Evolutionary conservation across 2,113 vertebrate genomes (phyloP).

Genomic region (Gambusia holbrooki): DNA sequence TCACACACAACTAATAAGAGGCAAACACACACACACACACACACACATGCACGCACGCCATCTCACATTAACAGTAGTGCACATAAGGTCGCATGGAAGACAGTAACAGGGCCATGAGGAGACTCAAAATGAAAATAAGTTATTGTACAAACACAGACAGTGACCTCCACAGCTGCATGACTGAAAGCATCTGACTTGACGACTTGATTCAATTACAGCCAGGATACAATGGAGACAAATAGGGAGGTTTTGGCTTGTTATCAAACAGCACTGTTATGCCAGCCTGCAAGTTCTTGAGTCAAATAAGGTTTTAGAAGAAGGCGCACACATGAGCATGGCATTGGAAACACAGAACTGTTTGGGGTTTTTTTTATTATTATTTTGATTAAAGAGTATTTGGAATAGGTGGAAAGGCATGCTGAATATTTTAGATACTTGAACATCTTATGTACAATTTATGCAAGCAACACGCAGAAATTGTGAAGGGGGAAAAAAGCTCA

Average conservation of each 20-base stretch:
- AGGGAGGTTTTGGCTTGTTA: slow-evolving; percentile 17
- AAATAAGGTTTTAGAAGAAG: not conserved
- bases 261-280: slow-evolving; percentile 24
- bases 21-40: not conserved
- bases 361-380: too few relatives aligned
- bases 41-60: slow-evolving; percentile 17
- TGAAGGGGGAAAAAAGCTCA: not conserved
- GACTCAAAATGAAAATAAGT: slow-evolving; percentile 36
- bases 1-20: slow-evolving; percentile 67
- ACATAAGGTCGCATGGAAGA: slow-evolving; percentile 9
- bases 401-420: not conserved
- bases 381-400: not conserved
- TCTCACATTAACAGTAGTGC: not conserved
- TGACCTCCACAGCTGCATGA: slow-evolving; percentile 38
- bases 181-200: slow-evolving; percentile 54
- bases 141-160: slow-evolving; percentile 32
- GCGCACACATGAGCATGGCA: not conserved
- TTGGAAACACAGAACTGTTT: not conserved
- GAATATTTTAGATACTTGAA: not conserved
- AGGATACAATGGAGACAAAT: slow-evolving; percentile 48
- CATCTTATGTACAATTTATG: not conserved
- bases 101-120: slow-evolving; percentile 12
- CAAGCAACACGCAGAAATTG: not conserved
- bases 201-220: slow-evolving; percentile 53
- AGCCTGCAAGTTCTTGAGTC: not conserved